Conservation (phyloP, 2,888 invertebrate genomes). For the Neoitamus cyanurus region DNA sequence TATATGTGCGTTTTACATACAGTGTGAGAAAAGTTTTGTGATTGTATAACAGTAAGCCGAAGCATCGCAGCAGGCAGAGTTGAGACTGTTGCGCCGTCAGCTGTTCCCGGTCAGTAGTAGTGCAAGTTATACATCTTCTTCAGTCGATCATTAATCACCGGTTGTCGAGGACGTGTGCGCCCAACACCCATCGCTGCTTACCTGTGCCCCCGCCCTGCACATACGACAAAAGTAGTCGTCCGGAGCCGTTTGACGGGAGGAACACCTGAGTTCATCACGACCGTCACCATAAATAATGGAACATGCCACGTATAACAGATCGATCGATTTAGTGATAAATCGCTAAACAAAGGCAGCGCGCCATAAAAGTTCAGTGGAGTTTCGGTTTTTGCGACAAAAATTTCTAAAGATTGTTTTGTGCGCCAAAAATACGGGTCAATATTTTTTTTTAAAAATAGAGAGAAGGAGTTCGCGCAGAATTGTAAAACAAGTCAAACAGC, state of each 20-base stretch:
- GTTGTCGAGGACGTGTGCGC: conserved; percentile 48
- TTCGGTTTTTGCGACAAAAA: neutral
- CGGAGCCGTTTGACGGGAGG: neutral
- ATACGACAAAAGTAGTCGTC: neutral
- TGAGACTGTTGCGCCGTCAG: conserved; percentile 51
- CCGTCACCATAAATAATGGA: conserved; percentile 53
- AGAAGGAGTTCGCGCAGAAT: neutral
- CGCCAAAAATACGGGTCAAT: neutral
- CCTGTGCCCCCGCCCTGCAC: neutral
- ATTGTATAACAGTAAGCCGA: conserved; percentile 28
- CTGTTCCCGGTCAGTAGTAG: conserved; percentile 38
- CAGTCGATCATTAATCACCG: conserved; percentile 52
- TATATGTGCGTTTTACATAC: conserved; percentile 53
- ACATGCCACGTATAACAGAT: conserved; percentile 55
- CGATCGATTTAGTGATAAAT: conserved; percentile 49
- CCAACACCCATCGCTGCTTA: neutral
- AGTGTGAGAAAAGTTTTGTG: conserved; percentile 38
- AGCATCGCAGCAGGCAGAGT: conserved; percentile 14
- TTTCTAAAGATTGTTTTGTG: neutral
- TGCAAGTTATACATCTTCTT: conserved; percentile 37
- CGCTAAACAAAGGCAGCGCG: neutral
- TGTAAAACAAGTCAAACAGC: neutral
- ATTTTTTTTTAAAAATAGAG: neutral
- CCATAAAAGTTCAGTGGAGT: neutral
- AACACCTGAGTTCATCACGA: neutral